Base-by-base conservation (phyloP, 1,140 invertebrate genomes). In the Sitophilus oryzae region DNA sequence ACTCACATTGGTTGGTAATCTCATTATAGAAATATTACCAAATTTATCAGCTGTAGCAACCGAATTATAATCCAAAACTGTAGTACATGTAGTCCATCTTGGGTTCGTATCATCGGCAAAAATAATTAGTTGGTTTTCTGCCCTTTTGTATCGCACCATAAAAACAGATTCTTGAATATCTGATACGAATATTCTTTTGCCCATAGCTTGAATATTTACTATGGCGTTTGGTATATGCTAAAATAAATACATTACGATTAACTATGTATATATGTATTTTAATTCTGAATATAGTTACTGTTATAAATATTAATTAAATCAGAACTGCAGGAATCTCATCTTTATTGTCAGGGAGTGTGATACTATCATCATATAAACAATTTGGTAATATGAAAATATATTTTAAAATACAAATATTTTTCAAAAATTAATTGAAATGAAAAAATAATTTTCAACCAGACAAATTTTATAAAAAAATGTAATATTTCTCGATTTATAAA, bases 51-150 rank as follows among this genome's bases (percentile, higher is more conserved):
- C 92, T 25, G 90, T 86, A 0, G 94, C 95, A 18, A 98, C 85
- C 2, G 96, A 98, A 65, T 96, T 91, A 64, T 96, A 98, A 76
- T 99, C 97, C 11, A 99, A 73, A n/a, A 98, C 77, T 62, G 86
- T 86, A 0, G 89, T 89, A 22, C 88, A 86, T 0, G 95, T 98
- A 1, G 98, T 85, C 91, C 93, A 99, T 43, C 96, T 78, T 0
- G 96, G 96, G 76, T 92, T 89, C 0, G 93, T 97, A 66, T 99
- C 96, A 73, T 99, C 96, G 3, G 95, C 93, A 74, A 99, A 99
- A 36, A 99, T 91, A 25, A 98, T 94, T 34, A 99, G 76, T 66
- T 98, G 95, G 76, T 99, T 99, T 70, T 98, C 96, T 53, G 88
- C 82, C 23, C 93, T 80, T 69, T 94, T 95, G 73, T 99, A 99